These are phyloP conservation scores for Chalcis sispes DNA, from an alignment of 2,888 invertebrate species.

Conservation along the genomic window DNA sequence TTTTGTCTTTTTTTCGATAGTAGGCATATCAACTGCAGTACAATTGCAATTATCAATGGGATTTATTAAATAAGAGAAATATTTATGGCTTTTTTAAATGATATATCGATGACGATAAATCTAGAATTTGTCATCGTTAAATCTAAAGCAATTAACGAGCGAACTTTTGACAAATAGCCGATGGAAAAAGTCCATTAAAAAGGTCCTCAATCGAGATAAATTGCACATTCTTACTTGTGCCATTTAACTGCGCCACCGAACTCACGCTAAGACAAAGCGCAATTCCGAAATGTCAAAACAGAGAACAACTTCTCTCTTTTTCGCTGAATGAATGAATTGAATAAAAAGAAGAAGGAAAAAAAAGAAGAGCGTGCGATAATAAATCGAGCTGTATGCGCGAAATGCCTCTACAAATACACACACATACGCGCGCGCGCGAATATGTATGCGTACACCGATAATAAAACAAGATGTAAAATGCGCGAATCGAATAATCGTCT, in stretches of 20 bases:
- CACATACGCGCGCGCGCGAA: conserved; percentile 3
- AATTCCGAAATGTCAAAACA: conserved; percentile 40
- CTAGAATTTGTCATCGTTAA: neutral
- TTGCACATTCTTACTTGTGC: conserved; percentile 35
- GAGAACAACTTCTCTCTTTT: conserved; percentile 21
- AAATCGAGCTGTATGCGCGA: too few relatives aligned
- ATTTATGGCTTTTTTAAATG: neutral
- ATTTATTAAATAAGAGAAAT: too few relatives aligned
- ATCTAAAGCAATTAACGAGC: conserved; percentile 15
- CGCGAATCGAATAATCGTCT: conserved; percentile 25
- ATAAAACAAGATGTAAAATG: conserved; percentile 8
- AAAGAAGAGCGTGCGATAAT: conserved; percentile 26
- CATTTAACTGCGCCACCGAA: conserved; percentile 11
- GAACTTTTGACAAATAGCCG: conserved; percentile 19
- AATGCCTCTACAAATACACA: too few relatives aligned
- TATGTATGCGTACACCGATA: conserved; percentile 20
- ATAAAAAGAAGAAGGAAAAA: conserved; percentile 1
- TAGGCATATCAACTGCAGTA: too few relatives aligned
- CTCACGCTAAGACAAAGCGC: conserved; percentile 29
- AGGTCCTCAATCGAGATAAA: conserved; percentile 1
- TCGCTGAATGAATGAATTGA: conserved; percentile 41
- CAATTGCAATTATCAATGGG: too few relatives aligned
- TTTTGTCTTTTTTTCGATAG: too few relatives aligned
- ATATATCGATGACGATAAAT: neutral
- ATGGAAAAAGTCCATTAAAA: neutral